phyloP scores from a whole-genome alignment of 1,140 invertebrate species.

The Acromyrmex charruanus region DNA sequence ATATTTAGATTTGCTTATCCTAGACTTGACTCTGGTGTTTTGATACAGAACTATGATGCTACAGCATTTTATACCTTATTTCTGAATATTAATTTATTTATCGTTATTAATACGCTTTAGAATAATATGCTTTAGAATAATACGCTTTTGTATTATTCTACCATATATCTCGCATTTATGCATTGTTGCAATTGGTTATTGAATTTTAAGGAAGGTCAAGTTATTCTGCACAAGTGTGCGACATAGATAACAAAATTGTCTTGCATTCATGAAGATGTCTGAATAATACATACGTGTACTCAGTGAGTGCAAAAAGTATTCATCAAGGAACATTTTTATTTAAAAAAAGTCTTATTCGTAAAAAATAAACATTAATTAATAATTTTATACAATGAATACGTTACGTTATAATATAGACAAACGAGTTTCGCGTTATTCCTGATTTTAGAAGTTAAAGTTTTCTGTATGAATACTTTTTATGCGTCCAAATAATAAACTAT shows the following conservation, averaged over 20 bases:
- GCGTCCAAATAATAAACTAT: too few relatives aligned
- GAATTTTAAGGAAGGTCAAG: constrained; percentile 5
- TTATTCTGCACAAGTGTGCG: background rate
- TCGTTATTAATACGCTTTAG: background rate
- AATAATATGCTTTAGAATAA: constrained; percentile 13
- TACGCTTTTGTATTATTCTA: constrained; percentile 17
- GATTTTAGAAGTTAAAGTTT: too few relatives aligned
- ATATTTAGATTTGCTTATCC: constrained; percentile 4
- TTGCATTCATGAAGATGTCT: constrained; percentile 14
- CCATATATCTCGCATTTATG: constrained; percentile 6
- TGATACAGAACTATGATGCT: background rate
- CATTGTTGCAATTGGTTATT: constrained; percentile 22
- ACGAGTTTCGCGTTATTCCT: too few relatives aligned
- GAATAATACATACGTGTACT: background rate
- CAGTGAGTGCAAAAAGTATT: too few relatives aligned
- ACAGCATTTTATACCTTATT: constrained; percentile 29
- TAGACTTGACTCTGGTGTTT: constrained; percentile 6
- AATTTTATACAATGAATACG: too few relatives aligned
- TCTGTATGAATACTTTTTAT: too few relatives aligned
- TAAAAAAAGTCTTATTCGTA: too few relatives aligned
- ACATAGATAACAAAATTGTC: constrained; percentile 3
- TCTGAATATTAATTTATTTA: constrained; percentile 44
- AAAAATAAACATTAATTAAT: too few relatives aligned
- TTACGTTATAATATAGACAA: too few relatives aligned
- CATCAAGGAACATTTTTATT: too few relatives aligned